Conservation (phyloP, 2,888 invertebrate genomes). For the Boloria selene region DNA sequence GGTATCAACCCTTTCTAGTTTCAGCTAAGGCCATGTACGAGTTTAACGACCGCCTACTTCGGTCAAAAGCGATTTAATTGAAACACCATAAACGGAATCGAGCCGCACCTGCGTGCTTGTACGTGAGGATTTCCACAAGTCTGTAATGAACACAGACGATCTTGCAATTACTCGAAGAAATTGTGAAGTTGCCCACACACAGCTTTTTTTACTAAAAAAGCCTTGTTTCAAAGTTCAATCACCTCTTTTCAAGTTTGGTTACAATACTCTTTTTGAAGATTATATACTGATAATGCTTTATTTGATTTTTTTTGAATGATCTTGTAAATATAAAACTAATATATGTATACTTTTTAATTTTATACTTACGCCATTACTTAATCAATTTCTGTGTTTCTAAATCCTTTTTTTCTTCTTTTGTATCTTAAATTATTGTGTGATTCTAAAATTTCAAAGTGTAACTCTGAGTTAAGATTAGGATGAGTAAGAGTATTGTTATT, state of each 20-base stretch:
- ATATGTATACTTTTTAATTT: no score
- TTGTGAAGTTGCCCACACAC: constrained; percentile 30
- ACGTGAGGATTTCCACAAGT: constrained; percentile 45
- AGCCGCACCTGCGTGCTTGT: constrained; percentile 57
- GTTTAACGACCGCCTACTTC: constrained; percentile 58
- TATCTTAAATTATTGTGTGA: constrained; percentile 7
- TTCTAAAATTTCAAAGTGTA: constrained; percentile 24
- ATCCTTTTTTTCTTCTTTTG: no score
- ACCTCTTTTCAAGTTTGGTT: not conserved
- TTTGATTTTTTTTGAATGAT: not conserved
- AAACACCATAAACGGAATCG: constrained; percentile 65
- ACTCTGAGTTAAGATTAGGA: constrained; percentile 27
- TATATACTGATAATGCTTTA: not conserved
- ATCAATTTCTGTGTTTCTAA: no score
- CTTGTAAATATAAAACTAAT: no score
- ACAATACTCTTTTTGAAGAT: constrained; percentile 2
- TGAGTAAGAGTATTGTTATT: constrained; percentile 29
- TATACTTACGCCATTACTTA: no score
- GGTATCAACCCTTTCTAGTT: constrained; percentile 44
- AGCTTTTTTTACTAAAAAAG: constrained; percentile 11
- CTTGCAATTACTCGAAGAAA: constrained; percentile 32
- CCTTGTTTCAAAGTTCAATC: not conserved
- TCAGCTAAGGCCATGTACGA: constrained; percentile 43
- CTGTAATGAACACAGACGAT: constrained; percentile 44
- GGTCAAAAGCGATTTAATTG: constrained; percentile 76